Base-by-base conservation (phyloP, 1,140 invertebrate species). In the Macrocentrus cingulum region DNA sequence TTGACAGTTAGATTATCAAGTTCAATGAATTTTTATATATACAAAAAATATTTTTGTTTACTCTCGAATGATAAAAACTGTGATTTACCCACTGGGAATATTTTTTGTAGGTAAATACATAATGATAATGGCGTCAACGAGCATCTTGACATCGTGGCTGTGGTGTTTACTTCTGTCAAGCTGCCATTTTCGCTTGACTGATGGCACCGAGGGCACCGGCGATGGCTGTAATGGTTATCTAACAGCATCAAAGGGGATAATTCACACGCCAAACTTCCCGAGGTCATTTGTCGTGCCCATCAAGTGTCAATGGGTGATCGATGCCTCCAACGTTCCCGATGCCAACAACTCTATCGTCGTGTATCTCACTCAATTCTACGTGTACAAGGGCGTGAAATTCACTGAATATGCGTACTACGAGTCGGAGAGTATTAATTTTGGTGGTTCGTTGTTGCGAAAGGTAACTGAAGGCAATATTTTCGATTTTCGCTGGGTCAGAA, bases 341-440 rank as follows among this genome's bases (percentile, higher is more conserved):
- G 52, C 68, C 4, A 80, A 84, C 62, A 71, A 80, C 13, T 87
- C 88, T 2, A 92, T 95, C 64, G 84, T 91, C 32, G 82, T 95
- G 19, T 95, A 95, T 71, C 82, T 95, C 59, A 95, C 91, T 0
- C 93, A 95, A 67, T 84, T 93, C 22, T 95, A 91, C 76, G 88
- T 92, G 19, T 87, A 87, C 45, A 87, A 87, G 64, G 91, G 90
- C 0, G 77, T 95, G 0, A 85, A 83, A 23, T 91, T 94, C 69
- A 91, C 88, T 1, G 91, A 94, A 68, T 94, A 93, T 67, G 85
- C 88, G 58, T 88, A 89, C 61, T 90, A 90, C 68, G 88, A 89
- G 25, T 73, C 71, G 49, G 86, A 86, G 41, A 81, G 82, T 39
- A 85, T 85, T 56, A 88, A 88, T 66, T 82, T 86, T 36, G 86